Evolutionary conservation across 2,797 vertebrate genomes (phyloP).

Genomic region (Antennarius maculatus): DNA sequence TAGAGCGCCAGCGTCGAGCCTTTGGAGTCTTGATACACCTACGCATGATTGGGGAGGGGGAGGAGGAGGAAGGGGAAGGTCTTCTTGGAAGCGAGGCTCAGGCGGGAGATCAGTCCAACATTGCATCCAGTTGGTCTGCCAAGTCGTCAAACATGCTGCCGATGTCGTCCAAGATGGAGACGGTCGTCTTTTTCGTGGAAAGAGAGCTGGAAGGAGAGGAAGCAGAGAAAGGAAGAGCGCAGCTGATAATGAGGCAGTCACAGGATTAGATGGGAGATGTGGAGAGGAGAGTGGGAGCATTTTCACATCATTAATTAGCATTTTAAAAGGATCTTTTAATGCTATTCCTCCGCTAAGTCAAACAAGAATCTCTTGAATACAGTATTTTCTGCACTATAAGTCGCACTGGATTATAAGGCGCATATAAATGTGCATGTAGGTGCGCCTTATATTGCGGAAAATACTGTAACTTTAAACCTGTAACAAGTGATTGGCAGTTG

Average conservation of each 20-base stretch:
- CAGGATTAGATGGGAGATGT: neutral
- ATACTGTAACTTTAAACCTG: too few relatives aligned
- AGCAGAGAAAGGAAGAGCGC: constrained; percentile 2
- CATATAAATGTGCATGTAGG: too few relatives aligned
- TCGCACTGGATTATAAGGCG: too few relatives aligned
- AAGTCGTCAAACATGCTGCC: constrained; percentile 99
- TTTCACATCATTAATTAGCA: neutral
- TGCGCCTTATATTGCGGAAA: too few relatives aligned
- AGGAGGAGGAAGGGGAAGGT: constrained; percentile 6
- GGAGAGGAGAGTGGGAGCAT: neutral
- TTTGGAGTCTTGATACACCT: constrained; percentile 53
- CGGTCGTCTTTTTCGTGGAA: constrained; percentile 86
- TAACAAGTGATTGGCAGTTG: neutral
- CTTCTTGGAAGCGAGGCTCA: constrained; percentile 17
- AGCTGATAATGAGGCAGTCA: constrained; percentile 5
- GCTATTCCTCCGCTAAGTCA: neutral
- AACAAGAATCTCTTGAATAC: neutral
- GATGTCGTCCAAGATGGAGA: constrained; percentile 97
- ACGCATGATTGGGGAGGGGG: constrained; percentile 32
- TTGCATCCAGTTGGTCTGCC: constrained; percentile 96
- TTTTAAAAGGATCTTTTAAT: neutral
- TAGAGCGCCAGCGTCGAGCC: constrained; percentile 44
- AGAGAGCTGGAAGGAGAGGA: constrained; percentile 36
- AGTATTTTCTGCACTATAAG: too few relatives aligned
- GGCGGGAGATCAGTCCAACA: constrained; percentile 88